Percentiles rank a stretch among this genome's conserved stretches.
phyloP scores from a whole-genome alignment of 1,140 invertebrate genomes.

The Scaptomyza montana region DNA sequence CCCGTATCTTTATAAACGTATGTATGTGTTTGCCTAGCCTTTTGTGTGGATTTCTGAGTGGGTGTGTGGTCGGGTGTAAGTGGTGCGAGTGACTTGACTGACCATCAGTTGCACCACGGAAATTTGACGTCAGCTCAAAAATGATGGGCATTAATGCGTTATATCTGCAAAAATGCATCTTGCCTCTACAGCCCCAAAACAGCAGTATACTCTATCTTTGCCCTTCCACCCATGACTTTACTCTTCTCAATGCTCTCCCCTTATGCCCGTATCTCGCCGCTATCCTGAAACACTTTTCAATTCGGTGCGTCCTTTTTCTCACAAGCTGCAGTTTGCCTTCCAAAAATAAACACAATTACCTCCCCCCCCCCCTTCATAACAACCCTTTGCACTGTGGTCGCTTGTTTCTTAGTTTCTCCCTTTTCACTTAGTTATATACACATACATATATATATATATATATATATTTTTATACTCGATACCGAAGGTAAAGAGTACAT shows the following conservation, averaged over 20 bases:
- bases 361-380: slow-evolving; percentile 10
- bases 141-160: slow-evolving; percentile 54
- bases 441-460: no score
- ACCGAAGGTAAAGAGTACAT: no score
- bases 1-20: no score
- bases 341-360: slow-evolving; percentile 73
- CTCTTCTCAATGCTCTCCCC: neutral
- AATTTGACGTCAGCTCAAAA: slow-evolving; percentile 5
- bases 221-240: no score
- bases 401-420: slow-evolving; percentile 64
- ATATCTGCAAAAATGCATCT: slow-evolving; percentile 34
- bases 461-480: no score
- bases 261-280: neutral
- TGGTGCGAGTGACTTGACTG: neutral
- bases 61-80: neutral
- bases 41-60: neutral
- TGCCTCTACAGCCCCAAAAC: neutral
- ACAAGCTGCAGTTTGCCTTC: slow-evolving; percentile 35
- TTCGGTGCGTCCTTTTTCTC: slow-evolving; percentile 4
- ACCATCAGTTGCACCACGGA: neutral
- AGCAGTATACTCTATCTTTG: no score
- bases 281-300: slow-evolving; percentile 19
- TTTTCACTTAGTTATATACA: slow-evolving; percentile 5
- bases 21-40: no score
- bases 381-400: slow-evolving; percentile 40